These are phyloP conservation scores for Aplocera efformata DNA, from an alignment of 2,888 invertebrate species.

Conservation along the genomic window DNA sequence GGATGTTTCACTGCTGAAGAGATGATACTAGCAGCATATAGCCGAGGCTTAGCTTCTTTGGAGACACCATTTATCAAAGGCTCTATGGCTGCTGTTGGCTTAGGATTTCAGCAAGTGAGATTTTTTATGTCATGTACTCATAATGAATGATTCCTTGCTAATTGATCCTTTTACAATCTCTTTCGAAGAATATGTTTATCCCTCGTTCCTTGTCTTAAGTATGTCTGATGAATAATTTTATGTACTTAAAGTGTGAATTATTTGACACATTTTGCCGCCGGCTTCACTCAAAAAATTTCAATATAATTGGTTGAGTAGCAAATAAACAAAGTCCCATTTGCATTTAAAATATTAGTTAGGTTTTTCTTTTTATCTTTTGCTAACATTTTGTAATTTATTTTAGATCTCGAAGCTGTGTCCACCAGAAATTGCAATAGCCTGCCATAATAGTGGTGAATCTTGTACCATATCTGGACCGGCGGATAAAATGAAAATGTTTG, in stretches of 20 bases:
- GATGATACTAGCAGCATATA: slow-evolving; percentile 88
- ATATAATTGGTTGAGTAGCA: no score
- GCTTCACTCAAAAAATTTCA: no score
- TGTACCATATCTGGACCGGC: slow-evolving; percentile 88
- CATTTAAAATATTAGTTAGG: no score
- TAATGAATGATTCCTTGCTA: no score
- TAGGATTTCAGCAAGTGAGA: slow-evolving; percentile 73
- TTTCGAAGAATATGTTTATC: no score
- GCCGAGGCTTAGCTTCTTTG: slow-evolving; percentile 84
- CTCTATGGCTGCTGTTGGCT: slow-evolving; percentile 94
- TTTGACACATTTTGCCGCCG: no score
- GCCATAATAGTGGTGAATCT: slow-evolving; percentile 88
- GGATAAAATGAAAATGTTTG: slow-evolving; percentile 78
- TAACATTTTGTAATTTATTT: slow-evolving; percentile 1
- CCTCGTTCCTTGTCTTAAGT: no score
- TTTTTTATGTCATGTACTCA: no score
- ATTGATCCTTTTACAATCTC: no score
- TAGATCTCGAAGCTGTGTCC: slow-evolving; percentile 52
- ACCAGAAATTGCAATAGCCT: slow-evolving; percentile 80
- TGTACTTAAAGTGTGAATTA: no score
- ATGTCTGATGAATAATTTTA: no score
- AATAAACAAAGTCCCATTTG: no score
- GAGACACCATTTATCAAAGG: slow-evolving; percentile 83
- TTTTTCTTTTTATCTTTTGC: background rate
- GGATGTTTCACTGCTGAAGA: slow-evolving; percentile 90